Conservation (phyloP, 2,888 invertebrate species). For the Drosophila planitibia region DNA sequence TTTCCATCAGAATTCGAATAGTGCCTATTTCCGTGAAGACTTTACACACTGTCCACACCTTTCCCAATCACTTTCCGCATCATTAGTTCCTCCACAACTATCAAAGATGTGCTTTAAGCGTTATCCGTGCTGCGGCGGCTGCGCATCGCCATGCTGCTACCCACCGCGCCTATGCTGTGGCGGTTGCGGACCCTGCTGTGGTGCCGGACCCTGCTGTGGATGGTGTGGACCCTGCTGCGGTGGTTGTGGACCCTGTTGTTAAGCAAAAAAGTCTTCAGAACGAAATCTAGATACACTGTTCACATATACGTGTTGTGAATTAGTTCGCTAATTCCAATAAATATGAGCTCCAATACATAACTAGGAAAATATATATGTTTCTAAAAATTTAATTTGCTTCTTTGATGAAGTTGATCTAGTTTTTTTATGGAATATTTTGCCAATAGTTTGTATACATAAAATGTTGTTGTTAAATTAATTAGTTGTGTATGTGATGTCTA, state of each 20-base stretch:
- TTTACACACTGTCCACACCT: not conserved
- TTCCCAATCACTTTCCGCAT: not conserved
- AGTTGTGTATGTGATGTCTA: too few species aligned
- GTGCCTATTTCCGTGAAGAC: not conserved
- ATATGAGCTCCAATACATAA: too few species aligned
- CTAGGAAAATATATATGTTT: not conserved
- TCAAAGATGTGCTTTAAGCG: slow-evolving; percentile 14
- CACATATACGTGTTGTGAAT: not conserved
- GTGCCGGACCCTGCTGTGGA: slow-evolving; percentile 20
- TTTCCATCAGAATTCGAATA: not conserved
- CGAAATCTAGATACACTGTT: slow-evolving; percentile 5
- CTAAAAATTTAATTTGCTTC: not conserved
- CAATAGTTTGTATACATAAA: too few species aligned
- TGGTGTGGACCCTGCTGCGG: not conserved
- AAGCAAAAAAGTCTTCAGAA: slow-evolving; percentile 14
- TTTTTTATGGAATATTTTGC: too few species aligned
- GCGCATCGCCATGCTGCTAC: not conserved
- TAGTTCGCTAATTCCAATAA: not conserved
- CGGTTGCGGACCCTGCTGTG: slow-evolving; percentile 29
- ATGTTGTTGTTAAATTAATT: too few species aligned
- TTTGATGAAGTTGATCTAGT: too few species aligned
- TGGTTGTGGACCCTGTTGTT: slow-evolving; percentile 10
- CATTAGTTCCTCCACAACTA: not conserved
- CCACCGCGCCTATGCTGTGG: slow-evolving; percentile 5
- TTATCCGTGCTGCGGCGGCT: slow-evolving; percentile 11